phyloP scores from a whole-genome alignment of 2,797 vertebrate species.

The Tympanoctomys barrerae region DNA sequence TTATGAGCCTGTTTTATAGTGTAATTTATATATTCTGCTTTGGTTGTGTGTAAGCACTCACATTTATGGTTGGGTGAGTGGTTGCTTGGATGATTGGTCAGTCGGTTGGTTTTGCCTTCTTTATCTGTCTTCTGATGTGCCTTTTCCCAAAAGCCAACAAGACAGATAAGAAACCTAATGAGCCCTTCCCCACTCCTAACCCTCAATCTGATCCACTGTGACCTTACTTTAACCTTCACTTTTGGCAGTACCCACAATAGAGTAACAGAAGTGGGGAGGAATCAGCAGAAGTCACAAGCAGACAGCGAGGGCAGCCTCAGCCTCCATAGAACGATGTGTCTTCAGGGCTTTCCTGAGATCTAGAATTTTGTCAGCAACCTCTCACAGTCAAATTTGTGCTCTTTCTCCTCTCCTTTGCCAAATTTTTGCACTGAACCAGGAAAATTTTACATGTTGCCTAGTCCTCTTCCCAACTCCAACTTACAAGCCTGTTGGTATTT shows the following conservation, averaged over 20 bases:
- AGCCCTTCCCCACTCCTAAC: neutral
- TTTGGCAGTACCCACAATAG: neutral
- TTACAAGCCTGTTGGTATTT: neutral
- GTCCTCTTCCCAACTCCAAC: neutral
- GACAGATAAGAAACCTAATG: neutral
- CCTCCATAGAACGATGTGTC: neutral
- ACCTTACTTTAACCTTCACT: neutral
- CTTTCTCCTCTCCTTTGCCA: neutral
- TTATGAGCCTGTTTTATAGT: neutral
- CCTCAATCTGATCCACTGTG: neutral
- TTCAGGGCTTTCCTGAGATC: neutral
- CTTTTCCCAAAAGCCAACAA: constrained; percentile 30
- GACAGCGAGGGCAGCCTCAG: neutral
- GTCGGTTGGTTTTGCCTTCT: neutral
- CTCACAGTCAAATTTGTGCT: neutral
- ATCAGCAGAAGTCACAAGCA: neutral
- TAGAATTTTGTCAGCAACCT: neutral
- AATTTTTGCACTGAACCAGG: neutral
- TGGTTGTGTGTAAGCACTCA: neutral
- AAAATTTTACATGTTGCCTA: neutral
- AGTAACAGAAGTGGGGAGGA: neutral
- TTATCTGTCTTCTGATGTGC: neutral
- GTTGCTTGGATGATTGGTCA: neutral
- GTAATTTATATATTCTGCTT: neutral
- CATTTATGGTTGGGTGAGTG: neutral